A percentile compares a stretch with the other conserved stretches of the same genome.
phyloP scores from a whole-genome alignment of 64 coral and sea anemone genomes.

The Actinia tenebrosa region DNA sequence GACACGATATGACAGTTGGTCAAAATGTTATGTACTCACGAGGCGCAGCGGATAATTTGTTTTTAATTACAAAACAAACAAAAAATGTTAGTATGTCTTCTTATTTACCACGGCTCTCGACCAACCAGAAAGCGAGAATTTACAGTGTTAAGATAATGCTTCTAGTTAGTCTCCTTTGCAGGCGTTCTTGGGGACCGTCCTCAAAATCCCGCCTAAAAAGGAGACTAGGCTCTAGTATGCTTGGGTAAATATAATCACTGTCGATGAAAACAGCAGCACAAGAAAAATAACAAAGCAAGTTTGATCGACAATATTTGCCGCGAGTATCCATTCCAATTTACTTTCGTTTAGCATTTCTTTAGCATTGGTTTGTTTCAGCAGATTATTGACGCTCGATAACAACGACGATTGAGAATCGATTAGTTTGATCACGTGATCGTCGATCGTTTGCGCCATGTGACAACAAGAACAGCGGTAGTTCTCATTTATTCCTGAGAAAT shows the following conservation, averaged over 20 bases:
- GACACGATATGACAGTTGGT: too few relatives aligned
- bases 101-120: too few relatives aligned
- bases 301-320: constrained; percentile 50
- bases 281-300: constrained; percentile 56
- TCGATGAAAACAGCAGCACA: constrained; percentile 56
- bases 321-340: constrained; percentile 66
- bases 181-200: too few relatives aligned
- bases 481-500: neutral
- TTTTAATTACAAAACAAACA: too few relatives aligned
- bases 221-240: neutral
- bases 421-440: neutral
- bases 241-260: constrained; percentile 43
- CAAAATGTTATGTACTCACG: too few relatives aligned
- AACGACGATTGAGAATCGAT: constrained; percentile 27
- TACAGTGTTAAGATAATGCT: too few relatives aligned
- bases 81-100: too few relatives aligned
- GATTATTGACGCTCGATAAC: constrained; percentile 27
- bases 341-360: constrained; percentile 47
- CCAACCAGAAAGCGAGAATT: too few relatives aligned
- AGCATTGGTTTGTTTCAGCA: constrained; percentile 29
- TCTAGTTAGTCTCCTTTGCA: too few relatives aligned
- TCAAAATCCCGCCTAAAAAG: too few relatives aligned
- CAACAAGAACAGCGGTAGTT: neutral
- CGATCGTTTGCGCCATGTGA: neutral
- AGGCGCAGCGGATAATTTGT: too few relatives aligned